Percentiles rank a stretch among this genome's conserved stretches.
phyloP scores from a whole-genome alignment of 2,888 invertebrate species.

The Drosophila greeni region DNA sequence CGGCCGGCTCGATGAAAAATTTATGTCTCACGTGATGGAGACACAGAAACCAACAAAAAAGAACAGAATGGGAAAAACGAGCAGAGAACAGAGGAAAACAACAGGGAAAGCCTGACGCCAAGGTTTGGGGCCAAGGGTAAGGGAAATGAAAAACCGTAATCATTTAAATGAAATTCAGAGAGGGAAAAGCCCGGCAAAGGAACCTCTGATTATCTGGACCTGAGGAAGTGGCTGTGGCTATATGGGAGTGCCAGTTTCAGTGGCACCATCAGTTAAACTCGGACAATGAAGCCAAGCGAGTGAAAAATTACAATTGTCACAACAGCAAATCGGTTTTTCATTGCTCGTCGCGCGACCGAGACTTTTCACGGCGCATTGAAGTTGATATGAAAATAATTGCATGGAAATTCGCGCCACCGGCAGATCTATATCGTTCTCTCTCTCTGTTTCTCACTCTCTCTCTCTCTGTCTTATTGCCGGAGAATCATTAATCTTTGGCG shows the following conservation, averaged over 20 bases:
- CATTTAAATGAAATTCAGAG: constrained; percentile 58
- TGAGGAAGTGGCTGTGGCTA: constrained; percentile 12
- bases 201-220: constrained; percentile 28
- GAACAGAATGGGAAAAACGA: constrained; percentile 10
- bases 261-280: constrained; percentile 31
- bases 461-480: not conserved
- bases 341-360: constrained; percentile 45
- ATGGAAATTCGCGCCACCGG: constrained; percentile 61
- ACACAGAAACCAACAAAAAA: constrained; percentile 5
- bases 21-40: constrained; percentile 55
- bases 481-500: constrained; percentile 57
- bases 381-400: constrained; percentile 71
- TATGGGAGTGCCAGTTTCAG: constrained; percentile 10
- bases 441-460: not conserved
- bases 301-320: constrained; percentile 74
- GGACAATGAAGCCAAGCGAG: constrained; percentile 65
- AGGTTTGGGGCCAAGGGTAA: constrained; percentile 11
- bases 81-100: constrained; percentile 6
- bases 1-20: constrained; percentile 56
- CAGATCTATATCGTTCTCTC: constrained; percentile 20
- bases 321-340: constrained; percentile 71
- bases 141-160: constrained; percentile 51
- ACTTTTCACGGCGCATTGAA: constrained; percentile 61
- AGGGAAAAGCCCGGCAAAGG: constrained; percentile 10
- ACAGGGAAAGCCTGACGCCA: constrained; percentile 28